These are phyloP conservation scores for Ficedula albicollis DNA, from an alignment of 2,797 vertebrate species.

Conservation along the genomic window DNA sequence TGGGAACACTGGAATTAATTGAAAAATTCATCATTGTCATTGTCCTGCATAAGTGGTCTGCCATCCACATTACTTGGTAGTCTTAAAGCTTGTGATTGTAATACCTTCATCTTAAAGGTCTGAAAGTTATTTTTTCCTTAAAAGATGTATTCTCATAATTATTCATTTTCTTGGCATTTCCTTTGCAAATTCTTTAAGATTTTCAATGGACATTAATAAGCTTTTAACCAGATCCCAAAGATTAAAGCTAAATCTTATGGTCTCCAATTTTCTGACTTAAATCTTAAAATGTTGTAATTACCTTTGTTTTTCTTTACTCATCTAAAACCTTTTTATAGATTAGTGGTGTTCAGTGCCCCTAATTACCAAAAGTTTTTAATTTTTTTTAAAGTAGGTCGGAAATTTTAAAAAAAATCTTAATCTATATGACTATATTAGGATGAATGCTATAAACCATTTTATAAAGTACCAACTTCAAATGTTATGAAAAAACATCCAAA, in stretches of 20 bases:
- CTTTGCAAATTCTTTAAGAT: neutral
- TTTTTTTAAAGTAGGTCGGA: neutral
- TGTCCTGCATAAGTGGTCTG: neutral
- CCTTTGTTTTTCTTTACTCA: neutral
- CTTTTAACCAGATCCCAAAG: neutral
- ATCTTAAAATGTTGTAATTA: neutral
- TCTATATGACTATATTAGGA: neutral
- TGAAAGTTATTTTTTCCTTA: neutral
- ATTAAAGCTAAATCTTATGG: neutral
- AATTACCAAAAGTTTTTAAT: neutral
- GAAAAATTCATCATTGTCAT: neutral
- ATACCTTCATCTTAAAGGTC: neutral
- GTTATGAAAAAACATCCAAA: neutral
- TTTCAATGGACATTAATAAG: neutral
- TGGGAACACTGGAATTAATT: neutral
- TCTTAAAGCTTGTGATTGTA: neutral
- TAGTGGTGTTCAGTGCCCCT: neutral
- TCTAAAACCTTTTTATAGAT: neutral
- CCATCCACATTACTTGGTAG: neutral
- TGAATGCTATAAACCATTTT: neutral
- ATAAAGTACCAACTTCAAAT: neutral
- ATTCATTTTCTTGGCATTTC: neutral
- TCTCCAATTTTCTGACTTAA: neutral
- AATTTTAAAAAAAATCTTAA: rapidly evolving
- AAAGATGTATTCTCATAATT: neutral